Evolutionary conservation across 2,888 invertebrate species (phyloP).

Genomic region (Ferdinandea cuprea): DNA sequence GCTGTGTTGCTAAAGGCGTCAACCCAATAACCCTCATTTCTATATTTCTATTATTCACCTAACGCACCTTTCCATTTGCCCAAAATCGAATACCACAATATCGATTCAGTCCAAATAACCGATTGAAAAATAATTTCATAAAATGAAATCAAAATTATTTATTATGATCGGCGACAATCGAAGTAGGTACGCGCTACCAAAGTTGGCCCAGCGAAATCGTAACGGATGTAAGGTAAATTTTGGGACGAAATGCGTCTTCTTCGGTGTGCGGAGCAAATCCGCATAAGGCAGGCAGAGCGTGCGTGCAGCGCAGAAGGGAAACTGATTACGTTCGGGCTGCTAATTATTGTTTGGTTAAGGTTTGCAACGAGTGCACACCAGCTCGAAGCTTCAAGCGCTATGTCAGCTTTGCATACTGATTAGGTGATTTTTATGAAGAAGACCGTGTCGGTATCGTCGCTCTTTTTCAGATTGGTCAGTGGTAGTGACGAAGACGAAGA

Average conservation of each 20-base stretch:
- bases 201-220: slow-evolving; percentile 67
- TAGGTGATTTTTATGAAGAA: slow-evolving; percentile 19
- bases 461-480: slow-evolving; percentile 22
- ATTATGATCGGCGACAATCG: slow-evolving; percentile 37
- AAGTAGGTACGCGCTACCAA: slow-evolving; percentile 20
- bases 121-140: slow-evolving; percentile 57
- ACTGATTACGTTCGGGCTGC: slow-evolving; percentile 44
- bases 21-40: slow-evolving; percentile 69
- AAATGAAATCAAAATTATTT: slow-evolving; percentile 64
- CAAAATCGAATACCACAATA: slow-evolving; percentile 39
- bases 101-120: slow-evolving; percentile 71
- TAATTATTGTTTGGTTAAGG: slow-evolving; percentile 57
- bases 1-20: slow-evolving; percentile 18
- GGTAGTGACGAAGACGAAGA: slow-evolving; percentile 23
- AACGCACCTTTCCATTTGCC: slow-evolving; percentile 25
- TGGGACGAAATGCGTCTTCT: slow-evolving; percentile 43
- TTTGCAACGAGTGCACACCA: slow-evolving; percentile 58
- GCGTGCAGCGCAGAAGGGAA: slow-evolving; percentile 50
- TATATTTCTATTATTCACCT: slow-evolving; percentile 27
- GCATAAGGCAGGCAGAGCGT: slow-evolving; percentile 59
- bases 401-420: slow-evolving; percentile 60
- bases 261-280: slow-evolving; percentile 13
- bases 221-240: slow-evolving; percentile 67
- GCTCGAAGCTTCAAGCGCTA: not conserved
- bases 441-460: not conserved